These are phyloP conservation scores for Caradrina kadenii DNA, from an alignment of 2,888 invertebrate species.

Conservation along the genomic window DNA sequence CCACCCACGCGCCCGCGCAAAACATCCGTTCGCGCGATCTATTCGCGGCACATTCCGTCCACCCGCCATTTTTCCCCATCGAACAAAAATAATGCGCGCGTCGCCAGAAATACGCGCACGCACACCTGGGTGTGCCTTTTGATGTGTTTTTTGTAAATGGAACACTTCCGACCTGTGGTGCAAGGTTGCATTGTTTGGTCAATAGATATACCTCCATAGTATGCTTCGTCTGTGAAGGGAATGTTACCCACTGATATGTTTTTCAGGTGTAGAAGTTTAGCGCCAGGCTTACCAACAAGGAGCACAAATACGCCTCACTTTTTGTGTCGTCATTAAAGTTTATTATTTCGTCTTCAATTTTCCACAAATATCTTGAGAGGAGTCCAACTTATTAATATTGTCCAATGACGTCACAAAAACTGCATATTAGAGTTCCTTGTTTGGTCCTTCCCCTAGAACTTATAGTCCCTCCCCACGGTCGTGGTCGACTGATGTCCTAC, in stretches of 20 bases:
- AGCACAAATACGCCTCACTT: constrained; percentile 13
- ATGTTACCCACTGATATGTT: neutral
- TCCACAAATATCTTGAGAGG: neutral
- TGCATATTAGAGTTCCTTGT: constrained; percentile 18
- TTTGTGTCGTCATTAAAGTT: constrained; percentile 3
- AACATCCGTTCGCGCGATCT: constrained; percentile 84
- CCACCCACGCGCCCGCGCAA: constrained; percentile 80
- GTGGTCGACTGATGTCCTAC: constrained; percentile 71
- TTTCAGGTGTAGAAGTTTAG: constrained; percentile 1
- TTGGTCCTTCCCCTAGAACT: constrained; percentile 23
- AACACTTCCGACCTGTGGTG: constrained; percentile 63
- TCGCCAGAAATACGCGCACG: constrained; percentile 81
- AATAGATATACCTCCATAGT: neutral
- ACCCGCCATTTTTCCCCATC: constrained; percentile 82
- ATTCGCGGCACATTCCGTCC: constrained; percentile 84
- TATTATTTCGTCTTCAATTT: neutral
- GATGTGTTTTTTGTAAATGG: constrained; percentile 66
- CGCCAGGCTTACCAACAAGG: constrained; percentile 1
- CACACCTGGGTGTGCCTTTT: constrained; percentile 66
- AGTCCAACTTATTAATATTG: too few species aligned
- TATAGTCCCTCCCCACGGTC: constrained; percentile 44
- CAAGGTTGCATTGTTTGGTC: constrained; percentile 66
- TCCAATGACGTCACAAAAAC: constrained; percentile 12
- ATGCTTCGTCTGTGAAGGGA: constrained; percentile 3
- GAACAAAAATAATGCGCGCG: constrained; percentile 83